Percentiles rank a stretch among this genome's conserved stretches.
Evolutionary conservation across 2,797 vertebrate species (phyloP).

Genomic region (Halcyon badia): DNA sequence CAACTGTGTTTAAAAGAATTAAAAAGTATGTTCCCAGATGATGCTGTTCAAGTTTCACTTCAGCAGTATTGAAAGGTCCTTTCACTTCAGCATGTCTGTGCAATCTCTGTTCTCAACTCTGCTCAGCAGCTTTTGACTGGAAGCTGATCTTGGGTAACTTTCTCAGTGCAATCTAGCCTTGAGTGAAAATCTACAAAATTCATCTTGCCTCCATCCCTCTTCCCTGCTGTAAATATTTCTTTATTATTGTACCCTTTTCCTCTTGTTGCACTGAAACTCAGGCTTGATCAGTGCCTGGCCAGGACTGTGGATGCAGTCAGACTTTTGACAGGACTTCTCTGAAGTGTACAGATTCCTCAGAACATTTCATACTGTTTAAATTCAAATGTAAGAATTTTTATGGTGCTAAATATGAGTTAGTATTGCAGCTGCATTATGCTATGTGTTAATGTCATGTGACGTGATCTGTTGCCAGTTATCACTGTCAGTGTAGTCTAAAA

Average conservation of each 20-base stretch:
- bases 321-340: background rate
- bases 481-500: background rate
- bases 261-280: background rate
- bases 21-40: fast-evolving
- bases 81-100: fast-evolving
- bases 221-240: fast-evolving
- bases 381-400: background rate
- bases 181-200: background rate
- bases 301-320: background rate
- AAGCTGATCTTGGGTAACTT: background rate
- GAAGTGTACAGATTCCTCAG: background rate
- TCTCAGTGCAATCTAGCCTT: fast-evolving
- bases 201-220: fast-evolving
- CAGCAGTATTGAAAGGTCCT: fast-evolving
- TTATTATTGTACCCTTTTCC: background rate
- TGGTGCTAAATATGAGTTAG: background rate
- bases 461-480: background rate
- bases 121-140: background rate
- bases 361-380: background rate
- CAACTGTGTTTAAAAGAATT: background rate
- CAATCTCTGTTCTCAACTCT: background rate
- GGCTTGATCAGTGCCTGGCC: background rate
- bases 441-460: background rate
- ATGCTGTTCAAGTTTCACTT: background rate
- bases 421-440: background rate